A percentile compares a stretch with the other conserved stretches of the same genome.
phyloP scores from a whole-genome alignment of 1,140 invertebrate species.

The Penaeus vannamei region DNA sequence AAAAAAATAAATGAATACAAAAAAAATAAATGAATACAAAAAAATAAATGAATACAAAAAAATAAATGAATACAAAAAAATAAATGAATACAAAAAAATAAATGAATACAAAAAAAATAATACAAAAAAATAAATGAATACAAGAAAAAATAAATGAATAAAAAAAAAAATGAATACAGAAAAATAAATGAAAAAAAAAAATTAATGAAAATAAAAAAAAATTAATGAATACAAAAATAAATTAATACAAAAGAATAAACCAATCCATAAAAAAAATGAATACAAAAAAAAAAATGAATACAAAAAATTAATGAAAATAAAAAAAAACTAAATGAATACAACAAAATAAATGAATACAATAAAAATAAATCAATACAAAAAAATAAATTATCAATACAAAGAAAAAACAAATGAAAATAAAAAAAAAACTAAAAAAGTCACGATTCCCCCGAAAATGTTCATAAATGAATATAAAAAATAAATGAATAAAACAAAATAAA shows the following conservation, averaged over 20 bases:
- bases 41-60: neutral
- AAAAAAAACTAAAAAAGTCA: neutral
- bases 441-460: neutral
- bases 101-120: neutral
- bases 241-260: neutral
- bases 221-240: neutral
- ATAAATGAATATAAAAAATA: neutral
- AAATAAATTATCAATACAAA: neutral
- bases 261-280: no score
- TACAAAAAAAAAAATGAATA: neutral
- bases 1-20: no score
- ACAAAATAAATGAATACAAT: neutral
- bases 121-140: neutral
- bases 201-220: no score
- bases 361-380: neutral
- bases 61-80: neutral
- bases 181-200: no score
- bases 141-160: neutral
- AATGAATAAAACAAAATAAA: no score
- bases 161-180: no score
- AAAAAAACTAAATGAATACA: neutral
- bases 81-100: neutral
- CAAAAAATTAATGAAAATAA: neutral
- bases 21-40: no score
- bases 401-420: neutral